Percentiles rank a stretch among this genome's conserved stretches.
Conservation (phyloP, 2,797 vertebrate genomes). For the Centropyge bicolor region DNA sequence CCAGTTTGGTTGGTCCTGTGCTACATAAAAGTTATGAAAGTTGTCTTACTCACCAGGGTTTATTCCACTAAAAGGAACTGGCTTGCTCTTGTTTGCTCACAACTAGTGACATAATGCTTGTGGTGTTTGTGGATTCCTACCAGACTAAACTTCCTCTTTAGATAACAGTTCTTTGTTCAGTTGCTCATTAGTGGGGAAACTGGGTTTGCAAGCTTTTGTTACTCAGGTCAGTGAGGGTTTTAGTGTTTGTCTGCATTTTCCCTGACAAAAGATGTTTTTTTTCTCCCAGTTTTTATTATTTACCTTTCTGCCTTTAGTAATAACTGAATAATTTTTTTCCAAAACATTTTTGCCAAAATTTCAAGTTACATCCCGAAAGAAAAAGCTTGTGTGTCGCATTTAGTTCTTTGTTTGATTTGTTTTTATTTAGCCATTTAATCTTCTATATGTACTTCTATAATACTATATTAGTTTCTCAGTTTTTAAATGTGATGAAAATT, state of each 20-base stretch:
- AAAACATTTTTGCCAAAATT: no score
- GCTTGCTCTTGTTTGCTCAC: neutral
- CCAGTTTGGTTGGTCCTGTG: no score
- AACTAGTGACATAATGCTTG: constrained; percentile 1
- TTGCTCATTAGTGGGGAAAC: constrained; percentile 15
- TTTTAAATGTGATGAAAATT: no score
- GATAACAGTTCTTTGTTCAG: constrained; percentile 29
- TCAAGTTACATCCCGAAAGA: no score
- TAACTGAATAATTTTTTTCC: no score
- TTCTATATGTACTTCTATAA: no score
- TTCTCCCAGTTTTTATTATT: neutral
- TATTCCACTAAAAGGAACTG: neutral
- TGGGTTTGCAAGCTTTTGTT: constrained; percentile 1
- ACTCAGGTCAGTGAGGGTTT: constrained; percentile 1
- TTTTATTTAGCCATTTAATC: no score
- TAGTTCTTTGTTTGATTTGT: no score
- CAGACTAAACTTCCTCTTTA: constrained; percentile 31
- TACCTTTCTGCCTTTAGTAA: neutral
- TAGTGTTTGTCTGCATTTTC: neutral
- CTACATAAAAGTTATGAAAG: neutral
- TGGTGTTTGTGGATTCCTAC: constrained; percentile 5
- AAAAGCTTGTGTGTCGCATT: no score
- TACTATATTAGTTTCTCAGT: no score
- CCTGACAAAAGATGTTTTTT: neutral
- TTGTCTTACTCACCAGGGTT: neutral